phyloP scores from a whole-genome alignment of 2,888 invertebrate species.

The Trissolcus brochymenae region DNA sequence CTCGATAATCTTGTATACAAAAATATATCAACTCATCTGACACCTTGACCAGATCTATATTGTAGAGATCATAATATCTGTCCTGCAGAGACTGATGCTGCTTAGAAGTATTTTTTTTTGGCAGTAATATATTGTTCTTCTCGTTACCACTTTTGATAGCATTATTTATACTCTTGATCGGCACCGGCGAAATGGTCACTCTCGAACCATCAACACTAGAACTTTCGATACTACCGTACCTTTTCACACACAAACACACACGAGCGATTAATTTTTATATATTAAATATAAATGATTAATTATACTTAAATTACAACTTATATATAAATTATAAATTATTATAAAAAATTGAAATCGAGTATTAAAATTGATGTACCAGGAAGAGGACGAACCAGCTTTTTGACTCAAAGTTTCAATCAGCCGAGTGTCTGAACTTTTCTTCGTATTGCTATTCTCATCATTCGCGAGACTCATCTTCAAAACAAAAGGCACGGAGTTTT shows the following conservation, averaged over 20 bases:
- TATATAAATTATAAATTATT: neutral
- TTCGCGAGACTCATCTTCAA: neutral
- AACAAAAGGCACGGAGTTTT: conserved; percentile 1
- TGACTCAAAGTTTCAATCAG: too few species aligned
- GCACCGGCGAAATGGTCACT: neutral
- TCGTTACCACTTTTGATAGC: neutral
- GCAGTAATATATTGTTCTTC: neutral
- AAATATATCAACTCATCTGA: neutral
- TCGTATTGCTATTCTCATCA: neutral
- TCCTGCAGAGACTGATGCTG: neutral
- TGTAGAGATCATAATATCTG: conserved; percentile 10
- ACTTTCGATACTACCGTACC: conserved; percentile 8
- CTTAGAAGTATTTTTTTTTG: neutral
- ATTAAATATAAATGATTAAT: neutral
- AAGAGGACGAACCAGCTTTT: too few species aligned
- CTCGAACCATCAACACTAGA: neutral
- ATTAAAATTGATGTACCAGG: too few species aligned
- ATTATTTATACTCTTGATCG: conserved; percentile 5
- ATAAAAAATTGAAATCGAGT: neutral
- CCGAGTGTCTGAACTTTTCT: too few species aligned
- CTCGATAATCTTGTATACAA: neutral
- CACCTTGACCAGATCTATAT: conserved; percentile 11
- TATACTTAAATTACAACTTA: neutral
- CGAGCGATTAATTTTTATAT: neutral
- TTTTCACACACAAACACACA: conserved; percentile 2